Base-by-base conservation (phyloP, 37 sponge, comb jelly and placozoan species). In the Agelas oroides region DNA sequence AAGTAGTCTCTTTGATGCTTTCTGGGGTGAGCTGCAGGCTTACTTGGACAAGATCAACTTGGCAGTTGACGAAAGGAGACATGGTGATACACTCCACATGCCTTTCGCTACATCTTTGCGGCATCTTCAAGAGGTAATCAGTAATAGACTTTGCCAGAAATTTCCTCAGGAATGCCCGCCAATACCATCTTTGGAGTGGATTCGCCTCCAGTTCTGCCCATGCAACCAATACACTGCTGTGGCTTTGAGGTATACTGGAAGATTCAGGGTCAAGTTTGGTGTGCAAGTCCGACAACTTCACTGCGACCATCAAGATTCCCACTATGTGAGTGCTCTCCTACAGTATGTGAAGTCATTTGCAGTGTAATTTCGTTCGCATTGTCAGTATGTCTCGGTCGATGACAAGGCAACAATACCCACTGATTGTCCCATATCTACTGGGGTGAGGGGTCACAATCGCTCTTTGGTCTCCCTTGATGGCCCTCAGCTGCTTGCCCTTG, bases 371-470 rank as follows among this genome's bases (percentile, higher is more conserved):
- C 24, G 24, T 28, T 12, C 46, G 36, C 24, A 59, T 59, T 60
- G 30, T 20, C 25, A 60, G 18, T 77, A 77, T 13, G 6, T 34
- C 19, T 77, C 77, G 15, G 63, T 77, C 16, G 77, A 77, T 77
- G 77, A 77, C 38, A 56, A 77, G 38, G 77, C 77, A 35, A 77
- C 8, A 21, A 65, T 65, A n/a, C 66, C 66, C 16, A n/a, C 23
- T 65, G 66, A 27, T 16, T 20, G 23, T 25, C 53, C 52, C 25
- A 59, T 80, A 36, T 80, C 81, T 23, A 80, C 70, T 80, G 77
- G 77, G 30, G 77, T 77, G n/a, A n/a, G 70, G 16, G 81, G 81
- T 19, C 81, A 80, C 46, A 80, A 80, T 52, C 70, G 81, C 11
- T 80, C 81, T 3, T 32, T 77, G 14, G 81, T 80, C 31, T 52